Percentiles rank a stretch among this genome's conserved stretches.
These are phyloP conservation scores for Lordiphosa clarofinis DNA, from an alignment of 1,140 invertebrate species.

Conservation along the genomic window DNA sequence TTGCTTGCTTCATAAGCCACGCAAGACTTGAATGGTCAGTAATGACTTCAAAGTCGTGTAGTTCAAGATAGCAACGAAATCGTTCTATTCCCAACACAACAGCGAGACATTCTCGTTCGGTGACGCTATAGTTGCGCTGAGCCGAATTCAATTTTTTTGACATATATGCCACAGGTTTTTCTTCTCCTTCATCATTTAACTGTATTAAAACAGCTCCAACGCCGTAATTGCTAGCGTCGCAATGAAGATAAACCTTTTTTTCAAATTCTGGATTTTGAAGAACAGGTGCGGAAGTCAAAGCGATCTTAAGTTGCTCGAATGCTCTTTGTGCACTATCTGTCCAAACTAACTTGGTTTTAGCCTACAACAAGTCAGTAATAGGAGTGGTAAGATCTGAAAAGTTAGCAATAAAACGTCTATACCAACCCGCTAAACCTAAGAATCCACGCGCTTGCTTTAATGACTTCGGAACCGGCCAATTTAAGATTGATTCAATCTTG, in stretches of 20 bases:
- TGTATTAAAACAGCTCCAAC: slow-evolving; percentile 6
- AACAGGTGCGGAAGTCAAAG: slow-evolving; percentile 4
- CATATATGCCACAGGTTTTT: slow-evolving; percentile 8
- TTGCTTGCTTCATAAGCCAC: slow-evolving; percentile 11
- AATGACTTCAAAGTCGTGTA: slow-evolving; percentile 15
- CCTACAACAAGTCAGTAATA: too few relatives aligned
- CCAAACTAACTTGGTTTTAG: too few relatives aligned
- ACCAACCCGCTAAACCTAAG: too few relatives aligned
- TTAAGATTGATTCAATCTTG: not conserved
- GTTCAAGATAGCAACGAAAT: slow-evolving; percentile 16
- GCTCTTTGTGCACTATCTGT: not conserved
- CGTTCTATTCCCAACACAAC: slow-evolving; percentile 14
- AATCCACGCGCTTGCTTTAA: too few relatives aligned
- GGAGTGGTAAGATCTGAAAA: too few relatives aligned
- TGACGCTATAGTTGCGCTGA: too few relatives aligned
- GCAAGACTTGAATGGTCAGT: slow-evolving; percentile 6
- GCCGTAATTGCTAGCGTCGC: slow-evolving; percentile 14
- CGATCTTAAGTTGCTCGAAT: slow-evolving; percentile 5
- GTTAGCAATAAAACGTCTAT: too few relatives aligned
- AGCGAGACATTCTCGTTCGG: slow-evolving; percentile 11
- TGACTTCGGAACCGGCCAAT: not conserved
- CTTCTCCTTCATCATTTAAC: not conserved
- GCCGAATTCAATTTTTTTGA: slow-evolving; percentile 10
- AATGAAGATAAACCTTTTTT: slow-evolving; percentile 14
- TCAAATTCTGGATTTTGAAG: slow-evolving; percentile 12